These are phyloP conservation scores for Limonius californicus DNA, from an alignment of 1,140 invertebrate species.

Conservation along the genomic window DNA sequence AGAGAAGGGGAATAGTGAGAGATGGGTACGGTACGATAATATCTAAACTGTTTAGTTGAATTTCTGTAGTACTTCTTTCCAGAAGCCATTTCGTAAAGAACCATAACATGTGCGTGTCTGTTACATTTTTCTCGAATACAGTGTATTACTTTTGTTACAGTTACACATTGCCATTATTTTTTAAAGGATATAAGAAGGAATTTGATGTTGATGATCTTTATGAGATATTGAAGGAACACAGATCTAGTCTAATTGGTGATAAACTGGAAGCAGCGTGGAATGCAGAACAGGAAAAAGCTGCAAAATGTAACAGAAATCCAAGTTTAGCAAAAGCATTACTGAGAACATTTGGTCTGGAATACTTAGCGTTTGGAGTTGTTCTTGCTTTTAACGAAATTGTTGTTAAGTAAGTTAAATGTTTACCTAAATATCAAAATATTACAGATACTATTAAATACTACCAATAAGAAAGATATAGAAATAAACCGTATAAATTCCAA, in stretches of 20 bases:
- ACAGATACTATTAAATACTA: too few species aligned
- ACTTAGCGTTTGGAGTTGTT: constrained; percentile 49
- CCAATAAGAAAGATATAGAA: too few species aligned
- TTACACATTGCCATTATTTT: too few species aligned
- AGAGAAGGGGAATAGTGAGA: too few species aligned
- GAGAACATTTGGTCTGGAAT: constrained; percentile 43
- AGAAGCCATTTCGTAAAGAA: too few species aligned
- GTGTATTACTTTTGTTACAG: too few species aligned
- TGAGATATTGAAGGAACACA: constrained; percentile 9
- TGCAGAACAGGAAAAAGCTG: constrained; percentile 8
- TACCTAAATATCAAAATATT: background rate
- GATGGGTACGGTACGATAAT: too few species aligned
- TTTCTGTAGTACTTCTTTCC: too few species aligned
- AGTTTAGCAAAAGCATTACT: constrained; percentile 43
- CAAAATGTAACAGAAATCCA: constrained; percentile 34
- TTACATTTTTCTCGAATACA: too few species aligned
- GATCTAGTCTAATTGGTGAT: constrained; percentile 16
- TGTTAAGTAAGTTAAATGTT: constrained; percentile 45
- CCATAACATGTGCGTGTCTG: too few species aligned
- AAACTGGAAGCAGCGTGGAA: constrained; percentile 17
- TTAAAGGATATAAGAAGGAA: constrained; percentile 10
- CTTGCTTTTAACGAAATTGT: constrained; percentile 53
- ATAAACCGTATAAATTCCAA: too few species aligned
- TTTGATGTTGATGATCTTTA: constrained; percentile 17
- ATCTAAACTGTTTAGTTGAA: too few species aligned